A percentile compares a stretch with the other conserved stretches of the same genome.
These are phyloP conservation scores for Iselma pallidipennis DNA, from an alignment of 2,888 invertebrate genomes.

Conservation along the genomic window DNA sequence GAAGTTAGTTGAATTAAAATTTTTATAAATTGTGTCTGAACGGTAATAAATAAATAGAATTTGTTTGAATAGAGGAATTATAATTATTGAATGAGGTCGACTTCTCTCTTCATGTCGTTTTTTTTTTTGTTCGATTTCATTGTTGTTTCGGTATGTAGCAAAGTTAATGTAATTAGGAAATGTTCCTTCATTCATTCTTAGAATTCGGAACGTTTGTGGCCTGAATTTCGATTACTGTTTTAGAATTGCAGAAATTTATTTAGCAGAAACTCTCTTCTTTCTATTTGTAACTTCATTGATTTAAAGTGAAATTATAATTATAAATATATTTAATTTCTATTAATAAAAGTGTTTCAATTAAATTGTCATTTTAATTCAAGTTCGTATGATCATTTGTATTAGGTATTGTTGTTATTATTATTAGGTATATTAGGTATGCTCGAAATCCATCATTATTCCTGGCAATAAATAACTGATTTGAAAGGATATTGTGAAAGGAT, in stretches of 20 bases:
- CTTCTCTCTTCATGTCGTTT: neutral
- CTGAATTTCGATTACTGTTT: conserved; percentile 41
- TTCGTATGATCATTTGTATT: too few species aligned
- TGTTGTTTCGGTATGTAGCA: conserved; percentile 29
- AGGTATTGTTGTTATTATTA: too few species aligned
- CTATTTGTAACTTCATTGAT: conserved; percentile 17
- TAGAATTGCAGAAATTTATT: conserved; percentile 36
- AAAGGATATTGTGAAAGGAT: too few species aligned
- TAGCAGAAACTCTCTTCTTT: conserved; percentile 24
- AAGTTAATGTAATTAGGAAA: conserved; percentile 46
- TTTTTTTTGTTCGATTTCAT: neutral
- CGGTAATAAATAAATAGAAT: too few species aligned
- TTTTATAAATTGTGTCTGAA: too few species aligned
- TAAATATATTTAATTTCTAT: neutral
- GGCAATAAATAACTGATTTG: too few species aligned
- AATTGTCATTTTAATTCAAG: too few species aligned
- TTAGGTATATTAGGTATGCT: too few species aligned
- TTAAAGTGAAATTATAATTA: neutral
- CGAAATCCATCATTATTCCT: too few species aligned
- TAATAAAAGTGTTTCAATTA: neutral
- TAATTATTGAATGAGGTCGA: too few species aligned
- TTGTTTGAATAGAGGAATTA: too few species aligned
- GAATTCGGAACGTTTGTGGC: conserved; percentile 40
- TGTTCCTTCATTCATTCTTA: conserved; percentile 44
- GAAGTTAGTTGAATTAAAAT: too few species aligned